Evolutionary conservation across 2,888 invertebrate species (phyloP).

Genomic region (Norana najaformis): DNA sequence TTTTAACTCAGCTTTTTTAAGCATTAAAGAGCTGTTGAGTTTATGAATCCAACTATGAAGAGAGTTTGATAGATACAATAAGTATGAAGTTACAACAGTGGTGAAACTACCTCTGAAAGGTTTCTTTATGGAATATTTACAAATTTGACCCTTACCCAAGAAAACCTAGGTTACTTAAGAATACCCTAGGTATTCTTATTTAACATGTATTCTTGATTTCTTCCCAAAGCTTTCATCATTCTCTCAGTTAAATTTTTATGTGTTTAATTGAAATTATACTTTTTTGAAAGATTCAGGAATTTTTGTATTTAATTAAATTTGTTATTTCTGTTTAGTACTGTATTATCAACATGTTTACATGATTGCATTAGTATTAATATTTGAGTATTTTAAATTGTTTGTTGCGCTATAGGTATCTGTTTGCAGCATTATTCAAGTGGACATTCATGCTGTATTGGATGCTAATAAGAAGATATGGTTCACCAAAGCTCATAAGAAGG

Average conservation of each 20-base stretch:
- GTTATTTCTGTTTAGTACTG: not conserved
- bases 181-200: not conserved
- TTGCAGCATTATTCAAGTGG: constrained; percentile 14
- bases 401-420: not conserved
- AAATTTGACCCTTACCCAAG: not conserved
- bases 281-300: not conserved
- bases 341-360: not conserved
- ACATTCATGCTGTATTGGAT: constrained; percentile 4
- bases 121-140: not conserved
- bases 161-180: too few relatives aligned
- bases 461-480: not conserved
- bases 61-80: not conserved
- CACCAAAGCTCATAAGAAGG: constrained; percentile 15
- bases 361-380: not conserved
- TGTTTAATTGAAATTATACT: not conserved
- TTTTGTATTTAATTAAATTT: not conserved
- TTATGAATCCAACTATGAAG: not conserved
- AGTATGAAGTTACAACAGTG: not conserved
- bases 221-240: not conserved
- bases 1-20: not conserved
- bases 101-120: not conserved
- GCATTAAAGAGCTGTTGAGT: not conserved
- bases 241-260: not conserved
- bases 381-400: not conserved
- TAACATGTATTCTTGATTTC: not conserved